These are phyloP conservation scores for Prosopocoilus inquinatus DNA, from an alignment of 2,888 invertebrate genomes.

Conservation along the genomic window DNA sequence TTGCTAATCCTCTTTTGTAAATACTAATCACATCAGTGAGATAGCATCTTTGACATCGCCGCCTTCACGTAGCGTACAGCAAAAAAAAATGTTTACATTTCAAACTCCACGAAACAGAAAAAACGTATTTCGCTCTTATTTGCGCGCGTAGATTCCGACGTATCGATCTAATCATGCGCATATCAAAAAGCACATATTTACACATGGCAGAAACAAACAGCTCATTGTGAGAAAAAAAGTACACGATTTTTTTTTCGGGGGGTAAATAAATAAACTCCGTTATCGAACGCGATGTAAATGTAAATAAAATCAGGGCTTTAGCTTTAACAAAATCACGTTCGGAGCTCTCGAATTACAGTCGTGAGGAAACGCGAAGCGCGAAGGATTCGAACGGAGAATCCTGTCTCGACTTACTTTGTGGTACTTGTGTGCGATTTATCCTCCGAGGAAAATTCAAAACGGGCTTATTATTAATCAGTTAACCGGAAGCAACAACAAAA, in stretches of 20 bases:
- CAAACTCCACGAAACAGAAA: no score
- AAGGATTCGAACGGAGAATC: not conserved
- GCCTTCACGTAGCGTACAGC: no score
- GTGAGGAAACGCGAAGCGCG: not conserved
- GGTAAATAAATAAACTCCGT: slow-evolving; percentile 6
- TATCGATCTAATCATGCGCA: slow-evolving; percentile 15
- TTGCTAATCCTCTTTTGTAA: no score
- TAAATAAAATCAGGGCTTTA: slow-evolving; percentile 4
- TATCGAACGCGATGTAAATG: not conserved
- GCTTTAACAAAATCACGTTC: no score
- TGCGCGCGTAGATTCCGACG: not conserved
- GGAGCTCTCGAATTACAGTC: not conserved
- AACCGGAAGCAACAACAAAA: no score
- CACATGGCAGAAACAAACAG: slow-evolving; percentile 19
- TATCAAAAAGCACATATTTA: slow-evolving; percentile 18
- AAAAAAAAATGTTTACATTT: no score
- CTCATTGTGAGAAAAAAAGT: slow-evolving; percentile 23
- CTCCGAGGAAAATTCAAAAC: no score
- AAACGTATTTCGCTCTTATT: not conserved
- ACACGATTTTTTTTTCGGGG: not conserved
- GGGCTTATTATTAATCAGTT: no score
- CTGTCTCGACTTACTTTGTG: no score
- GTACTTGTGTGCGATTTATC: no score
- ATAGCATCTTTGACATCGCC: no score
- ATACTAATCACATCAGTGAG: no score